A percentile compares a stretch with the other conserved stretches of the same genome.
Evolutionary conservation across 2,113 vertebrate genomes (phyloP).

Genomic region (Mesoclemmys tuberculata): DNA sequence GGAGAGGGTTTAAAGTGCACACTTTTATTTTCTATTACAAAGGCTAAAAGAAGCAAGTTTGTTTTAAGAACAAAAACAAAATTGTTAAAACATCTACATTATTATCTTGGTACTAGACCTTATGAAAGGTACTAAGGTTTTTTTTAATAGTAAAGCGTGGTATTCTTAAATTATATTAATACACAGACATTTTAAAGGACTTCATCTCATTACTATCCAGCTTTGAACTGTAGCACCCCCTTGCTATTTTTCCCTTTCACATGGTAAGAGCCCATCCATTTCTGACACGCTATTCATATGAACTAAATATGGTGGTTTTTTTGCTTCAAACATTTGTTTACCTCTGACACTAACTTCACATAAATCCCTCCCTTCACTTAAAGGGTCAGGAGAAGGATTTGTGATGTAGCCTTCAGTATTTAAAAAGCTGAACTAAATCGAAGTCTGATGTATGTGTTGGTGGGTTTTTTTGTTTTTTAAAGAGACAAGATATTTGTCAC

Average conservation of each 20-base stretch:
- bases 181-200: slow-evolving; percentile 82
- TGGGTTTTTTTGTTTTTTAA: neutral
- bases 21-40: slow-evolving; percentile 82
- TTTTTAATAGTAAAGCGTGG: slow-evolving; percentile 87
- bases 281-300: slow-evolving; percentile 61
- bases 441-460: neutral
- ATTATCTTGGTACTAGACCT: slow-evolving; percentile 85
- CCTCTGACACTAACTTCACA: neutral
- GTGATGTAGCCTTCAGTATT: neutral
- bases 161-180: slow-evolving; percentile 86
- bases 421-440: neutral
- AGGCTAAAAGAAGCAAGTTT: slow-evolving; percentile 82
- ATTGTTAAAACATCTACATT: slow-evolving; percentile 87
- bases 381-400: slow-evolving; percentile 19
- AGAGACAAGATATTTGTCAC: neutral
- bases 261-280: slow-evolving; percentile 10
- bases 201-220: slow-evolving; percentile 72
- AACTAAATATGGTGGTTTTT: slow-evolving; percentile 36
- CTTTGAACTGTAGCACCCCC: slow-evolving; percentile 78
- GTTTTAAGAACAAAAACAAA: slow-evolving; percentile 79
- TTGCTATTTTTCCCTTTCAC: neutral
- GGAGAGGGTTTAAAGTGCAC: slow-evolving; percentile 78
- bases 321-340: slow-evolving; percentile 20
- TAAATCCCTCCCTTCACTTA: neutral
- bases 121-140: slow-evolving; percentile 78